Conservation (phyloP, 2,113 vertebrate genomes). For the Spea multiplicata region DNA sequence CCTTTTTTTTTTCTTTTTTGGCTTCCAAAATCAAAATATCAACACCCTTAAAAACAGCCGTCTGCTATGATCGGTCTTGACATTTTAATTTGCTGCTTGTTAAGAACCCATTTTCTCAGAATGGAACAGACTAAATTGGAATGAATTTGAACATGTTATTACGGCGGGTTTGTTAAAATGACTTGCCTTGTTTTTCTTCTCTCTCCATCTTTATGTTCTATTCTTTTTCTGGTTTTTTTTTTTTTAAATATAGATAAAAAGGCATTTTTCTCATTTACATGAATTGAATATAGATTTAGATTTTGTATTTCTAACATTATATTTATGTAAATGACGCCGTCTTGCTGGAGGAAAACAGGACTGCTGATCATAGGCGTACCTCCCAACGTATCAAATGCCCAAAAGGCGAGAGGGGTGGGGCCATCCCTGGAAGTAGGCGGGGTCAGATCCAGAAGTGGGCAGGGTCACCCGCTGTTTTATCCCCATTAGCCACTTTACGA, state of each 20-base stretch:
- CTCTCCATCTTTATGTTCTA: conserved; percentile 20
- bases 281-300: neutral
- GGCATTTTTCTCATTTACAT: conserved; percentile 23
- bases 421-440: no score
- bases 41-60: conserved; percentile 57
- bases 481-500: no score
- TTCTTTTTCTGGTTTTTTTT: no score
- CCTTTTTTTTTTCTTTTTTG: conserved; percentile 11
- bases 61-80: conserved; percentile 61
- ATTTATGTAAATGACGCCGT: no score
- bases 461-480: no score
- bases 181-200: conserved; percentile 43
- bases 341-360: no score
- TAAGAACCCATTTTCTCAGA: conserved; percentile 60
- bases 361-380: no score
- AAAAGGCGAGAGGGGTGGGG: no score
- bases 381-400: no score
- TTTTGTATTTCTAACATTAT: no score
- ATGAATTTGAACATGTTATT: conserved; percentile 50
- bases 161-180: conserved; percentile 44
- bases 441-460: no score
- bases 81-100: conserved; percentile 63
- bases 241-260: conserved; percentile 5
- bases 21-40: conserved; percentile 53
- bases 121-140: conserved; percentile 55